Evolutionary conservation across 1,140 invertebrate genomes (phyloP).

Genomic region (Drosophila jambulina): DNA sequence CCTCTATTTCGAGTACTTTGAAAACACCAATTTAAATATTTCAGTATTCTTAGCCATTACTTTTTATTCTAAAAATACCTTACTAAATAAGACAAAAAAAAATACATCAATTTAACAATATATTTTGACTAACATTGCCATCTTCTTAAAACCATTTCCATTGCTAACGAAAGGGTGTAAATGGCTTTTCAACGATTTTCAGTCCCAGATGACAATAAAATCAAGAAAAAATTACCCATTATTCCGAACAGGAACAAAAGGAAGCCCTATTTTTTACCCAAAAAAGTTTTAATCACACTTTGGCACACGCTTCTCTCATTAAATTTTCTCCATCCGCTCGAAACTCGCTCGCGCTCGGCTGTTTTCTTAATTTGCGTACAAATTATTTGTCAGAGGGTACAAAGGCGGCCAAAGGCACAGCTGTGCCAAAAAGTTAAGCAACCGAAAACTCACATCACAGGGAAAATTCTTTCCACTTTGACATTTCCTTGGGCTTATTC

Average conservation of each 20-base stretch:
- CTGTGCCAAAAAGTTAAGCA: conserved; percentile 65
- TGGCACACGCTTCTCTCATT: conserved; percentile 73
- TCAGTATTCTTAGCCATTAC: too few relatives aligned
- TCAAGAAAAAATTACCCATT: conserved; percentile 33
- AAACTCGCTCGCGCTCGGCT: conserved; percentile 20
- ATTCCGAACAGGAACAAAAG: not conserved
- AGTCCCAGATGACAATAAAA: conserved; percentile 41
- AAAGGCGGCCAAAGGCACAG: conserved; percentile 34
- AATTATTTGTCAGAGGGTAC: conserved; percentile 67
- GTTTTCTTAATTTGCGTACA: conserved; percentile 79
- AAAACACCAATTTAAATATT: too few relatives aligned
- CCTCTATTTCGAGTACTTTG: too few relatives aligned
- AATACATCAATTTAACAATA: too few relatives aligned
- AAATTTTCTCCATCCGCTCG: conserved; percentile 45
- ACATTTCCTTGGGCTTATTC: conserved; percentile 58
- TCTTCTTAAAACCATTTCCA: not conserved
- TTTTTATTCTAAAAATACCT: too few relatives aligned
- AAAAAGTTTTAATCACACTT: conserved; percentile 83
- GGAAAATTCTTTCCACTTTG: conserved; percentile 57
- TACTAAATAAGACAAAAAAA: too few relatives aligned
- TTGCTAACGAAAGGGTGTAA: conserved; percentile 10
- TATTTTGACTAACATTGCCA: too few relatives aligned
- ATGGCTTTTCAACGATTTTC: conserved; percentile 34
- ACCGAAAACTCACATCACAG: conserved; percentile 56
- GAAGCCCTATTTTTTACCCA: conserved; percentile 19